Evolutionary conservation across 1,140 invertebrate genomes (phyloP).

Genomic region (Physella acuta): DNA sequence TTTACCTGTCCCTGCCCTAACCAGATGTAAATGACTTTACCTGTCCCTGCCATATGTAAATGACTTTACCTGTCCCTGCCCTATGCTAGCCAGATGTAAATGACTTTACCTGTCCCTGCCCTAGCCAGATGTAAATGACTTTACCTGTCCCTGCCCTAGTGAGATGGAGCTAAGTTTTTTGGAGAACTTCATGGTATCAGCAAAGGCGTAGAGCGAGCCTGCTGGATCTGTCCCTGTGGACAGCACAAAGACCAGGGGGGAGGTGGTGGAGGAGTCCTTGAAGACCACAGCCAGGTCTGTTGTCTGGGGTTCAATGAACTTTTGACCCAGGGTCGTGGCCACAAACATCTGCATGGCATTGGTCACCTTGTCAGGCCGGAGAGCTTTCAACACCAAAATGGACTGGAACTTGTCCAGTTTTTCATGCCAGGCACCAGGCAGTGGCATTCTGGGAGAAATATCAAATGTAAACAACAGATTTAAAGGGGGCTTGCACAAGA

Average conservation of each 20-base stretch:
- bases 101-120: no score
- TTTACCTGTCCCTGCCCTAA: no score
- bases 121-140: no score
- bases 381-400: slow-evolving; percentile 62
- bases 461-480: background rate
- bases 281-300: slow-evolving; percentile 57
- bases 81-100: no score
- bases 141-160: slow-evolving; percentile 61
- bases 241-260: slow-evolving; percentile 60
- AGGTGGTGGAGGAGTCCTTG: slow-evolving; percentile 59
- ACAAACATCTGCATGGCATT: slow-evolving; percentile 61
- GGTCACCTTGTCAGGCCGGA: slow-evolving; percentile 65
- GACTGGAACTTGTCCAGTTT: slow-evolving; percentile 65
- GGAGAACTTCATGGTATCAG: slow-evolving; percentile 61
- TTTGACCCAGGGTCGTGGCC: slow-evolving; percentile 54
- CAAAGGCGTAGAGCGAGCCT: slow-evolving; percentile 60
- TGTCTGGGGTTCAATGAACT: slow-evolving; percentile 61
- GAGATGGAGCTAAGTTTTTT: slow-evolving; percentile 60
- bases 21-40: no score
- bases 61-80: no score
- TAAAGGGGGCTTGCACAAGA: background rate
- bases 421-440: slow-evolving; percentile 62
- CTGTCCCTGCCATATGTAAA: no score
- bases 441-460: slow-evolving; percentile 40
- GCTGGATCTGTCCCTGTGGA: slow-evolving; percentile 61